These are phyloP conservation scores for Andrena haemorrhoa DNA, from an alignment of 2,888 invertebrate species.

Conservation along the genomic window DNA sequence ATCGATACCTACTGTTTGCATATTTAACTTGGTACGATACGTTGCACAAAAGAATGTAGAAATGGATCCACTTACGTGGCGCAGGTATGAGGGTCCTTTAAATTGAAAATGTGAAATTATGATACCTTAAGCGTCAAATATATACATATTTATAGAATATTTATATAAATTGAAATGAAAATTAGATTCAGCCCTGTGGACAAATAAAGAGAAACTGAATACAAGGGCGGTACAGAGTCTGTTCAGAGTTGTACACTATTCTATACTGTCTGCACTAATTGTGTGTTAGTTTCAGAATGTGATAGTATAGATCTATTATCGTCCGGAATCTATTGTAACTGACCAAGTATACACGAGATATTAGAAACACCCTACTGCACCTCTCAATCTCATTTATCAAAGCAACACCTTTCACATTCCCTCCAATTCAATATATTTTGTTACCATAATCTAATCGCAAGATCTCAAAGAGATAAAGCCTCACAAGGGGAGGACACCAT, in stretches of 20 bases:
- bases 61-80: not conserved
- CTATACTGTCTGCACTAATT: not conserved
- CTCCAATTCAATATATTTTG: no score
- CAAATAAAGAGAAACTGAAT: slow-evolving; percentile 3
- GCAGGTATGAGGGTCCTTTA: not conserved
- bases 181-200: not conserved
- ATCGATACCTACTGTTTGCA: not conserved
- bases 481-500: no score
- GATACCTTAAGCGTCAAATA: not conserved
- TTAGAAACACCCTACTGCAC: not conserved
- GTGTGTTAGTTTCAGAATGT: not conserved
- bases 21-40: not conserved
- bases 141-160: not conserved
- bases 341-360: not conserved
- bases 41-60: not conserved
- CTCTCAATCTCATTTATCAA: not conserved
- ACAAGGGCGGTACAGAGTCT: not conserved
- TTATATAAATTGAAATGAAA: slow-evolving; percentile 1
- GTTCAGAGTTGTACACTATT: not conserved
- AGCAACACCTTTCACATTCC: no score
- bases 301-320: not conserved
- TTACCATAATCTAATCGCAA: no score
- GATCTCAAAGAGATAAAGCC: no score
- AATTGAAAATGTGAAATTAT: not conserved
- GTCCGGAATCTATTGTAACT: not conserved